A percentile compares a stretch with the other conserved stretches of the same genome.
Evolutionary conservation across 2,888 invertebrate genomes (phyloP).

Genomic region (Protodeltote pygarga): DNA sequence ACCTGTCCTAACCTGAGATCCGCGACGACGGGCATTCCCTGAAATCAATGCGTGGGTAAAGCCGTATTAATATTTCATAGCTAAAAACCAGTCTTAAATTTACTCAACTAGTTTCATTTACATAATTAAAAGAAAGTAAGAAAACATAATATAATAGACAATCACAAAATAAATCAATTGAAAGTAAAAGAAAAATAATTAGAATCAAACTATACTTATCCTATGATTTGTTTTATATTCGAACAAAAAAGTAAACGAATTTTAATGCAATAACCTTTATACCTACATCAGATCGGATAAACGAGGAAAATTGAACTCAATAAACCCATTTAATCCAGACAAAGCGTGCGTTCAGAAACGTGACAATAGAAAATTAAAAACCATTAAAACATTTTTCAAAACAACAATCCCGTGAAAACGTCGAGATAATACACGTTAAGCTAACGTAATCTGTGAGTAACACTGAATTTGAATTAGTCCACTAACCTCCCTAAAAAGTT

Average conservation of each 20-base stretch:
- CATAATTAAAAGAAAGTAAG: too few species aligned
- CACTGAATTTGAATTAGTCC: conserved; percentile 61
- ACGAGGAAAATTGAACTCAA: conserved; percentile 23
- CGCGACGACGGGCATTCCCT: too few species aligned
- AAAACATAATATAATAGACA: too few species aligned
- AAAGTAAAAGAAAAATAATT: too few species aligned
- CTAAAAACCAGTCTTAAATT: too few species aligned
- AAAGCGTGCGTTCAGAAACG: conserved; percentile 16
- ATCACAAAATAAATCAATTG: too few species aligned
- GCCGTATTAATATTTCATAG: too few species aligned
- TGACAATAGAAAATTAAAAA: conserved; percentile 46
- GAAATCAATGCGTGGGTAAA: too few species aligned
- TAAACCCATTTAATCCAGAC: conserved; percentile 37
- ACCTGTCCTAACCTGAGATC: too few species aligned
- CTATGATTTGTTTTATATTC: neutral
- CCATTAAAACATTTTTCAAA: conserved; percentile 45
- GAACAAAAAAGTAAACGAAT: conserved; percentile 13
- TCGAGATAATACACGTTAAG: conserved; percentile 43
- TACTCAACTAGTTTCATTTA: too few species aligned
- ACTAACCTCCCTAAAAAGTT: conserved; percentile 55
- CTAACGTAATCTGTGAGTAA: conserved; percentile 46
- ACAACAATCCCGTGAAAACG: conserved; percentile 31
- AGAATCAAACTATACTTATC: too few species aligned
- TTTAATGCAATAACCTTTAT: neutral
- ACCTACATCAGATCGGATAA: conserved; percentile 10